Base-by-base conservation (phyloP, 2,113 vertebrate genomes). In the Sturnira hondurensis region DNA sequence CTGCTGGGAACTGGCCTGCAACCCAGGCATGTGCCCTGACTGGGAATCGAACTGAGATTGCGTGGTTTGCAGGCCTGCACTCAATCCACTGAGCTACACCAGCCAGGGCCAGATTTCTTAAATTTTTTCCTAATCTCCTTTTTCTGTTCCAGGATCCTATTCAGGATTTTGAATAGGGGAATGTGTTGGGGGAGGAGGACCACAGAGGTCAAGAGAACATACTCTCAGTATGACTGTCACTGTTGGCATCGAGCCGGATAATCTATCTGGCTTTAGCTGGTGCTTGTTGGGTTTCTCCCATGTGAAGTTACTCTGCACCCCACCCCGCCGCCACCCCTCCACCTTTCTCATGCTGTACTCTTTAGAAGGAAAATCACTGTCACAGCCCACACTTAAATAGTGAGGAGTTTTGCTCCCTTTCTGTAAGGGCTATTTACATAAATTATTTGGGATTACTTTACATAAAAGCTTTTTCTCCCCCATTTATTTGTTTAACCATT, bases 401-500 rank as follows among this genome's bases (percentile, higher is more conserved):
- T 67, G 24, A 15, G 1, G 26, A 78, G 16, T 54, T 95, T 45
- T 43, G 12, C 2, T 56, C 13, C 52, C 50, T 33, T 47, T 90
- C 38, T 14, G 2, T 33, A 6, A 93, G 19, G 50, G 14, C 65
- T 87, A 2, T 22, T 38, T 74, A 4, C 33, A n/a, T 85, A 67
- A 76, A 67, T 86, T 93, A 91, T 80, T 95, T 74, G 70, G 26
- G 54, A 47, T 92, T 93, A 15, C 87, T 96, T 77, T 94, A 17
- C 43, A 31, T 94, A 71, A 12, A 91, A 94, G 16, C 74, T 87
- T 70, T 89, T 47, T 38, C 36, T 86, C 24, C 5, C 12, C 16
- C 11, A 20, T 93, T 86, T 63, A 71, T 77, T 95, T 74, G 50
- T 31, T 58, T 68, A 86, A 47, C 94, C 43, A 86, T 86, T 86